Conservation (phyloP, 2,797 vertebrate species). For the Monodelphis domestica region DNA sequence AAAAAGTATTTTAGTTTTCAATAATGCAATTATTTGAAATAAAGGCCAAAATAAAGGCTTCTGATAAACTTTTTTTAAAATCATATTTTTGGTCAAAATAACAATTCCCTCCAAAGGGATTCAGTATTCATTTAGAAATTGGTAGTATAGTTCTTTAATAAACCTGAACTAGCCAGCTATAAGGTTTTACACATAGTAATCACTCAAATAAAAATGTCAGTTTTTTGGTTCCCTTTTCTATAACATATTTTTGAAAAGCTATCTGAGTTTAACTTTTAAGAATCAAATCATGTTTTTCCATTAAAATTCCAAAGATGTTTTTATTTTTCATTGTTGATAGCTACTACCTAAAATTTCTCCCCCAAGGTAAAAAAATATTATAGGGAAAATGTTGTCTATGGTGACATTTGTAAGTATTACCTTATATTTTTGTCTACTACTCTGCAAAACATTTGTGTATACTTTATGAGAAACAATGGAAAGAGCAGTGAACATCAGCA, state of each 20-base stretch:
- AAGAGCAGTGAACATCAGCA: neutral
- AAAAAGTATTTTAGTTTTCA: neutral
- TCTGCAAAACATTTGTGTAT: neutral
- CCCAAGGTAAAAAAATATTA: conserved; percentile 41
- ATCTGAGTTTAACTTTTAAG: conserved; percentile 18
- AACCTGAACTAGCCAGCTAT: neutral
- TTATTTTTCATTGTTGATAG: conserved; percentile 4
- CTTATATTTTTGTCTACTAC: neutral
- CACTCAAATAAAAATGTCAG: conserved; percentile 25
- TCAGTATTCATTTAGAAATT: neutral
- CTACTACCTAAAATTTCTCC: conserved; percentile 3
- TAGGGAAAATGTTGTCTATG: neutral
- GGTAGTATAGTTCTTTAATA: neutral
- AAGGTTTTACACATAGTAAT: neutral
- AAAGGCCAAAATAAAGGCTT: neutral
- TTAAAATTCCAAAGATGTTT: conserved; percentile 7
- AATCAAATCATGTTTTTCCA: conserved; percentile 13
- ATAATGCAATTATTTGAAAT: neutral
- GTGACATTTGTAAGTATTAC: conserved; percentile 2
- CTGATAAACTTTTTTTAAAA: neutral
- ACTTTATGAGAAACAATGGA: neutral
- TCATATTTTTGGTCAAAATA: neutral
- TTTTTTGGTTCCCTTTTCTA: neutral
- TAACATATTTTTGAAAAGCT: conserved; percentile 30
- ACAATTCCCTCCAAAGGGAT: neutral